These are phyloP conservation scores for Nemurella pictetii DNA, from an alignment of 2,888 invertebrate genomes.

Conservation along the genomic window DNA sequence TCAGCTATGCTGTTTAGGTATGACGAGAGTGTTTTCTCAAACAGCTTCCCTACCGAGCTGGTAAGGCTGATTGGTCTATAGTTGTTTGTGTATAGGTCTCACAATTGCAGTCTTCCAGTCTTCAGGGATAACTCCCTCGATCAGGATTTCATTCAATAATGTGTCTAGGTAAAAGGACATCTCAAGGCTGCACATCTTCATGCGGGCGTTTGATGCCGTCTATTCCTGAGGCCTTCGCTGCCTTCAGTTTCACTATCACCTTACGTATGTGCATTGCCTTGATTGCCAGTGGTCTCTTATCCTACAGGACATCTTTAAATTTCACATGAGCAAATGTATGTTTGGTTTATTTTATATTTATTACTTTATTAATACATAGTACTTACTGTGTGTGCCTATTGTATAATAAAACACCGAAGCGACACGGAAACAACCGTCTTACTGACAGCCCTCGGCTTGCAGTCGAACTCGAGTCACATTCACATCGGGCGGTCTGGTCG, in stretches of 20 bases:
- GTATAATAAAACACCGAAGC: no score
- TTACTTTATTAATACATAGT: no score
- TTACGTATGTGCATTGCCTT: background rate
- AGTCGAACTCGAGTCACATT: no score
- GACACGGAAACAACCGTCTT: no score
- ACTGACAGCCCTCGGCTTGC: no score
- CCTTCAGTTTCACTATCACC: background rate
- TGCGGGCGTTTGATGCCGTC: background rate
- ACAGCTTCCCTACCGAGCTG: background rate
- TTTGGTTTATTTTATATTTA: no score
- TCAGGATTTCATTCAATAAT: slow-evolving; percentile 6
- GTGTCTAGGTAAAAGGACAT: background rate
- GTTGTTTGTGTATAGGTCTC: background rate
- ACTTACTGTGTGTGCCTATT: no score
- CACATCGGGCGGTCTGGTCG: no score
- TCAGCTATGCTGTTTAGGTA: background rate
- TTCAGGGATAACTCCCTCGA: background rate
- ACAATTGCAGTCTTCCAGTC: background rate
- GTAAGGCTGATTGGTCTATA: slow-evolving; percentile 12
- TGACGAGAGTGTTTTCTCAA: background rate
- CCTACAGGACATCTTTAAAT: no score
- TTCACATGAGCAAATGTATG: no score
- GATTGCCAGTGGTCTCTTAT: background rate
- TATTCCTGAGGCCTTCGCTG: background rate
- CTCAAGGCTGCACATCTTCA: background rate